Conservation (phyloP, 1,140 invertebrate genomes). For the Leptinotarsa undecemlineata region DNA sequence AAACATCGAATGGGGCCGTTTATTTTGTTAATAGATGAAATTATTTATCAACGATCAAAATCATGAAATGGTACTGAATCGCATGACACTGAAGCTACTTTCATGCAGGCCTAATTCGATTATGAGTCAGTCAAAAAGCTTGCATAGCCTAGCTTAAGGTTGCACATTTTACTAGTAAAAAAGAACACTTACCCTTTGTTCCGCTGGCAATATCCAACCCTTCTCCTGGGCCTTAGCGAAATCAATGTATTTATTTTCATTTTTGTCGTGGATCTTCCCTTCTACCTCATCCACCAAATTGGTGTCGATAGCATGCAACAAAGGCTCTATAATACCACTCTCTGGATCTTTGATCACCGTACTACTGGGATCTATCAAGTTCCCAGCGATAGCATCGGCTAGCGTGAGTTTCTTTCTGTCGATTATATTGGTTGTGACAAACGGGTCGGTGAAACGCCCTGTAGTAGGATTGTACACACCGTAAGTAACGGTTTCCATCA, state of each 20-base stretch:
- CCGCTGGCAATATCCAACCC: slow-evolving; percentile 84
- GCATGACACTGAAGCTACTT: not conserved
- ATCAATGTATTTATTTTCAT: slow-evolving; percentile 70
- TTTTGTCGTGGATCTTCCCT: slow-evolving; percentile 70
- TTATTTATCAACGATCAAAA: not conserved
- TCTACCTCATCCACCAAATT: slow-evolving; percentile 75
- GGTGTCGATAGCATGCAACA: slow-evolving; percentile 76
- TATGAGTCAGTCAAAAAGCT: slow-evolving; percentile 5
- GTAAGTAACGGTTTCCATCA: slow-evolving; percentile 82
- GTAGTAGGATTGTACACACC: slow-evolving; percentile 80
- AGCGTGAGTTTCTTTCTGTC: slow-evolving; percentile 73
- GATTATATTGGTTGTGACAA: slow-evolving; percentile 68
- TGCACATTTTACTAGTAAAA: not conserved
- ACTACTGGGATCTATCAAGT: slow-evolving; percentile 82
- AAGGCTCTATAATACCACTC: slow-evolving; percentile 72
- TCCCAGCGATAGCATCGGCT: slow-evolving; percentile 73
- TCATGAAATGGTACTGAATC: not conserved
- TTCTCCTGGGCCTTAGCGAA: slow-evolving; percentile 85
- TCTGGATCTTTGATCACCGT: slow-evolving; percentile 81
- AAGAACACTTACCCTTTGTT: slow-evolving; percentile 84
- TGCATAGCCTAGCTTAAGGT: not conserved
- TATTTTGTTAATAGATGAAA: too few relatives aligned
- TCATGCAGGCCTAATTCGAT: slow-evolving; percentile 2
- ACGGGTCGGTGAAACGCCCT: slow-evolving; percentile 80
- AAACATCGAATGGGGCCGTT: too few relatives aligned